phyloP scores from a whole-genome alignment of 2,113 vertebrate genomes.

The Peromyscus maniculatus region DNA sequence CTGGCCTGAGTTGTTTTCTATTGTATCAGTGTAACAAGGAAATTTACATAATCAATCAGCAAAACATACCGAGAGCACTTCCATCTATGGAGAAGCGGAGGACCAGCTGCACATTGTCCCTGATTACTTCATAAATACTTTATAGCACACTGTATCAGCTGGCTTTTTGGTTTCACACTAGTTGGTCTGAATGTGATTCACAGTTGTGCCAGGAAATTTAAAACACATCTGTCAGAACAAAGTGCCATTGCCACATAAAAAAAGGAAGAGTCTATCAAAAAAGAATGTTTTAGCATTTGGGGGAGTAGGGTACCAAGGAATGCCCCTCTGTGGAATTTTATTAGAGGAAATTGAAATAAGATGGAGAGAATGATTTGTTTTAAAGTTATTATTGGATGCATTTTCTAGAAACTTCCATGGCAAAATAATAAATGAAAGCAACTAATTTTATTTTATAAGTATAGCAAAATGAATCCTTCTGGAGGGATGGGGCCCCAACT shows the following conservation, averaged over 20 bases:
- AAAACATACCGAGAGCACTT: slow-evolving; percentile 73
- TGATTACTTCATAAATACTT: slow-evolving; percentile 86
- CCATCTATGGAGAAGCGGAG: slow-evolving; percentile 75
- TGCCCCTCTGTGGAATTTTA: slow-evolving; percentile 46
- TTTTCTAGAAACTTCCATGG: slow-evolving; percentile 66
- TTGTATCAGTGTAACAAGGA: slow-evolving; percentile 66
- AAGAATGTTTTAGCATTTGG: slow-evolving; percentile 64
- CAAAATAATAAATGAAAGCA: slow-evolving; percentile 64
- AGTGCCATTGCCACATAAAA: slow-evolving; percentile 54
- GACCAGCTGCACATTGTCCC: slow-evolving; percentile 67
- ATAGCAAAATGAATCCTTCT: not conserved
- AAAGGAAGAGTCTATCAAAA: slow-evolving; percentile 18
- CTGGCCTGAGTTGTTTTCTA: slow-evolving; percentile 57
- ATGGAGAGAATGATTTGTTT: slow-evolving; percentile 72
- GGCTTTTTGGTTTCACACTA: slow-evolving; percentile 75
- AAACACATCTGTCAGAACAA: slow-evolving; percentile 80
- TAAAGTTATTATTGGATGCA: slow-evolving; percentile 53
- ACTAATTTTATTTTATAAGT: slow-evolving; percentile 71
- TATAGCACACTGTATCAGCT: slow-evolving; percentile 80
- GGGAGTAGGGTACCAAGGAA: slow-evolving; percentile 51
- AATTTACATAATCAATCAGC: slow-evolving; percentile 74
- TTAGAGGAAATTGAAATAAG: slow-evolving; percentile 68
- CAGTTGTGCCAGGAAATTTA: slow-evolving; percentile 69
- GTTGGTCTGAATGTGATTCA: slow-evolving; percentile 83
- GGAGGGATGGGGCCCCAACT: not conserved